Evolutionary conservation across 2,797 vertebrate genomes (phyloP), one percentile per base, ranked within the genome.

Genomic region (Cyclopterus lumpus): DNA sequence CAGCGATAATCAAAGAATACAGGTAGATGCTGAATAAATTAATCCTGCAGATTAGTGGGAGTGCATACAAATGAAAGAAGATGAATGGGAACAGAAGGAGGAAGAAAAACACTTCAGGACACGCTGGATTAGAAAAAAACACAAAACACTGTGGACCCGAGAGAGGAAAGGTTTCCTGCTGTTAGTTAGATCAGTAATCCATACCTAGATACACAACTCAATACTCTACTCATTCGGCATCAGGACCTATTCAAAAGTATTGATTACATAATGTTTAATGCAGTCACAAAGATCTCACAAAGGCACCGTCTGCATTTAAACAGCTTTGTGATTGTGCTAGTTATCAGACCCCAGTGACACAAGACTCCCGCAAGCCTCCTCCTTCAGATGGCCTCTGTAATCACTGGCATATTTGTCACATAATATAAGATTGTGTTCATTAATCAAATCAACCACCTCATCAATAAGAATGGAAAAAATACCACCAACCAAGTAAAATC

Each of bases 1-100:
- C 44, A 84, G 85, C 65, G 72, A 84, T 86, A 91, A 91, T 92
- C 92, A 93, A 89, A 91, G 88, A 86, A 83, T 86, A 79, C 86
- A 91, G 84, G 92, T 92, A 90, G 84, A 90, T 78, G 66, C 78
- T 84, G 75, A 88, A 75, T 81, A 84, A 90, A 2, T 89, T 80
- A 88, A 93, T 92, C 85, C 82, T 76, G 51, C 60, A 88, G 91
- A 92, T 93, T 92, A 92, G 83, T 77, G 79, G 75, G 71, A 86
- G 83, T 86, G 82, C 75, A 77, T 74, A 57, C 30, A 85, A 88
- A 88, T 83, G 71, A 89, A 85, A 70, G 57, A 60, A 83, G 49
- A 69, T 55, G 38, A 88, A 24, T 54, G 14, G 48, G 57, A 80
- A 73, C 46, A 75, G 60, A 58, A 58, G 57, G 32, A 69, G 55